phyloP scores from a whole-genome alignment of 2,888 invertebrate species.

The Germaria angustata region DNA sequence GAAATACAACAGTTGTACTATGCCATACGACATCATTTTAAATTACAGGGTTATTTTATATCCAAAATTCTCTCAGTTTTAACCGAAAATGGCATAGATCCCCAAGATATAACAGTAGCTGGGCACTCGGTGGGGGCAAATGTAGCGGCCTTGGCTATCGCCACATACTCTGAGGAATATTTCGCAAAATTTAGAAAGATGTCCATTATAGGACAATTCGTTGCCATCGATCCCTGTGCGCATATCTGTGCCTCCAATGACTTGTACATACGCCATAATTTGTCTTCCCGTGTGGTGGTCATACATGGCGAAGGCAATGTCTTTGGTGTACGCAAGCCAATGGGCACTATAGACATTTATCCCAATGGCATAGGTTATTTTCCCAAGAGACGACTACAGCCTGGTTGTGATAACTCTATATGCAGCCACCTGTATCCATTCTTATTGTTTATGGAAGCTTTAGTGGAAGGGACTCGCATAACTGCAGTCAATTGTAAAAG shows the following conservation, averaged over 20 bases:
- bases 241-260: slow-evolving; percentile 74
- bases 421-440: slow-evolving; percentile 77
- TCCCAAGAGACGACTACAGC: slow-evolving; percentile 73
- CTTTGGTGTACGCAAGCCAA: slow-evolving; percentile 72
- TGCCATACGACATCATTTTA: slow-evolving; percentile 74
- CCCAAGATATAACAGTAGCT: slow-evolving; percentile 71
- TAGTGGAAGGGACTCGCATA: slow-evolving; percentile 74
- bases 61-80: slow-evolving; percentile 72
- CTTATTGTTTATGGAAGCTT: slow-evolving; percentile 75
- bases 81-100: slow-evolving; percentile 68
- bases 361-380: slow-evolving; percentile 76
- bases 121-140: slow-evolving; percentile 78
- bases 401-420: slow-evolving; percentile 74
- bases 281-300: slow-evolving; percentile 72
- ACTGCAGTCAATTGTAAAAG: slow-evolving; percentile 75
- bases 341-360: slow-evolving; percentile 76
- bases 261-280: slow-evolving; percentile 71
- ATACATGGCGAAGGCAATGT: slow-evolving; percentile 76
- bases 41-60: slow-evolving; percentile 74
- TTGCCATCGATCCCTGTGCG: slow-evolving; percentile 76
- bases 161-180: slow-evolving; percentile 65
- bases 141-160: slow-evolving; percentile 75
- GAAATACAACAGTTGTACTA: slow-evolving; percentile 75
- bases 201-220: slow-evolving; percentile 71
- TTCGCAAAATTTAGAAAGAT: slow-evolving; percentile 6